A percentile compares a stretch with the other conserved stretches of the same genome.
phyloP scores from a whole-genome alignment of 1,140 invertebrate genomes.

The Euschistus heros region DNA sequence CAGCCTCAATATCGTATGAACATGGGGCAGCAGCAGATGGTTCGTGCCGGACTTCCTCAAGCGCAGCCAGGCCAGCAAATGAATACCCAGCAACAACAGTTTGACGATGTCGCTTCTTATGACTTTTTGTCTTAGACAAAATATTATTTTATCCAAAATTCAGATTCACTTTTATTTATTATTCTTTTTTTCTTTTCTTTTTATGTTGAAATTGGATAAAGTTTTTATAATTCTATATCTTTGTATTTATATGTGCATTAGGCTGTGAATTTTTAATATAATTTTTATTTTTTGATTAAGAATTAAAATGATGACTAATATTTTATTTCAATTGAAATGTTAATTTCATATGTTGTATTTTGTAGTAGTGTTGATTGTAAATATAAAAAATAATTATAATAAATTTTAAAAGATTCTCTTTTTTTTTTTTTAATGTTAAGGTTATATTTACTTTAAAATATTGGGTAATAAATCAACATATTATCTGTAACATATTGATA shows the following conservation, averaged over 20 bases:
- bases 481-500: no score
- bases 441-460: no score
- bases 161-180: neutral
- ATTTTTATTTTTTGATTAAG: no score
- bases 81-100: slow-evolving; percentile 23
- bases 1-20: slow-evolving; percentile 33
- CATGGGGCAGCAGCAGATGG: slow-evolving; percentile 34
- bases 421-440: no score
- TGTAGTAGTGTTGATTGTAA: no score
- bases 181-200: neutral
- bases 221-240: neutral
- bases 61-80: slow-evolving; percentile 22
- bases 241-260: slow-evolving; percentile 1
- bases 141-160: neutral
- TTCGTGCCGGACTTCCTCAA: slow-evolving; percentile 30
- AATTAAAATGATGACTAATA: no score
- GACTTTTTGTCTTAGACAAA: slow-evolving; percentile 1
- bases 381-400: no score
- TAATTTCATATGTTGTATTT: no score
- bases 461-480: no score
- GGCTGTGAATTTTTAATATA: no score
- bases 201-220: neutral
- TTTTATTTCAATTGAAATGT: no score
- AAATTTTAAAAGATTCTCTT: no score
- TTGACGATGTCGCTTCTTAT: slow-evolving; percentile 22